Conservation (phyloP, 92 coral and sea anemone genomes). For the Epizoanthus ramosus region DNA sequence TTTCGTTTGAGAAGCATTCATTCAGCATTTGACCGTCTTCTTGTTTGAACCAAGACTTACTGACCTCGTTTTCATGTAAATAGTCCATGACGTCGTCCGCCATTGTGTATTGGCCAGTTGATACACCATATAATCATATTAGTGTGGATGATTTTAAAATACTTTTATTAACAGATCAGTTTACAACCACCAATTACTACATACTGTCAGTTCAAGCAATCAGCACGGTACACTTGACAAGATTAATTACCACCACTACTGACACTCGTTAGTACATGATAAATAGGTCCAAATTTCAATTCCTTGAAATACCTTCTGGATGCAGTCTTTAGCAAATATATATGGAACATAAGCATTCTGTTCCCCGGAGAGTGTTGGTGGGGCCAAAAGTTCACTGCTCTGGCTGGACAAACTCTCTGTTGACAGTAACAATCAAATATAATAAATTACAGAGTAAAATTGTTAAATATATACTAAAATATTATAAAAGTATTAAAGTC, state of each 20-base stretch:
- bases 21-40: too few relatives aligned
- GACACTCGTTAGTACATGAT: neutral
- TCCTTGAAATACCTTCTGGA: slow-evolving; percentile 76
- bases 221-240: neutral
- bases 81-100: too few relatives aligned
- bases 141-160: too few relatives aligned
- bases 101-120: too few relatives aligned
- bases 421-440: slow-evolving; percentile 1
- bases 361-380: slow-evolving; percentile 88
- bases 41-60: too few relatives aligned
- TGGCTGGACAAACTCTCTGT: slow-evolving; percentile 68
- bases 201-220: neutral
- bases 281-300: neutral
- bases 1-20: too few relatives aligned
- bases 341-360: slow-evolving; percentile 96
- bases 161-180: too few relatives aligned
- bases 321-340: slow-evolving; percentile 87
- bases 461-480: too few relatives aligned
- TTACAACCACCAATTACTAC: neutral
- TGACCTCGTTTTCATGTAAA: too few relatives aligned
- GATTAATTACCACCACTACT: neutral
- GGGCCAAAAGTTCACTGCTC: slow-evolving; percentile 90
- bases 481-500: too few relatives aligned
- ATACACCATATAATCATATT: too few relatives aligned
- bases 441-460: too few relatives aligned